Conservation (phyloP, 2,113 vertebrate species). For the Poeciliopsis turrubarensis region DNA sequence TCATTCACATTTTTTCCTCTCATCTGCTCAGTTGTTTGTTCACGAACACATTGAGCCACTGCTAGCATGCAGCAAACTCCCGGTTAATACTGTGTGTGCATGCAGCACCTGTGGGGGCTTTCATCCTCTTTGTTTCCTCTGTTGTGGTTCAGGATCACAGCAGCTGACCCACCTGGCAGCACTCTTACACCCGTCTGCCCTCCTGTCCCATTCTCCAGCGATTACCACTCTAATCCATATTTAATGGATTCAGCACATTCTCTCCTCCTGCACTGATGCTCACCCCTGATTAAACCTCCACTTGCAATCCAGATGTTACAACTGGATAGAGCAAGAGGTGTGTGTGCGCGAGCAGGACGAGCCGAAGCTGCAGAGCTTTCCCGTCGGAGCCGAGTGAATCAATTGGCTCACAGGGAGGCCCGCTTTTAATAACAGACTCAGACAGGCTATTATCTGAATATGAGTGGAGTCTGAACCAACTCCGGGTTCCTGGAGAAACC, state of each 20-base stretch:
- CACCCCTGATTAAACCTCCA: constrained; percentile 65
- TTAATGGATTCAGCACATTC: constrained; percentile 64
- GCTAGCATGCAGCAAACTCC: constrained; percentile 11
- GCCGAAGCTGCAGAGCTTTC: constrained; percentile 25
- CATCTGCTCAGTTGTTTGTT: constrained; percentile 21
- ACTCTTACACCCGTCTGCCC: constrained; percentile 33
- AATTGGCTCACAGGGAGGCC: constrained; percentile 32
- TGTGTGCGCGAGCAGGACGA: constrained; percentile 17
- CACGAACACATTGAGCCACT: constrained; percentile 41
- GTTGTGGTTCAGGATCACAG: constrained; percentile 35
- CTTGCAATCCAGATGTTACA: constrained; percentile 64
- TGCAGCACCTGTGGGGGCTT: constrained; percentile 13
- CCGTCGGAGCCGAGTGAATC: constrained; percentile 33
- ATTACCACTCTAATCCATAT: constrained; percentile 78
- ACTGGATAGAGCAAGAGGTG: constrained; percentile 46
- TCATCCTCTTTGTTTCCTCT: not conserved
- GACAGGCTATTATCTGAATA: constrained; percentile 55
- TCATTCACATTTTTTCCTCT: constrained; percentile 15
- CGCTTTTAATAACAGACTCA: constrained; percentile 57
- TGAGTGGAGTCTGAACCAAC: constrained; percentile 47
- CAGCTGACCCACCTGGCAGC: constrained; percentile 59
- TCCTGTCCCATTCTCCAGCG: constrained; percentile 54
- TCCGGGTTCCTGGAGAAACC: constrained; percentile 17
- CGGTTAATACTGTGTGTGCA: constrained; percentile 3
- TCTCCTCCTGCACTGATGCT: constrained; percentile 49